Conservation (phyloP, 2,797 vertebrate species). For the Liasis olivaceus region DNA sequence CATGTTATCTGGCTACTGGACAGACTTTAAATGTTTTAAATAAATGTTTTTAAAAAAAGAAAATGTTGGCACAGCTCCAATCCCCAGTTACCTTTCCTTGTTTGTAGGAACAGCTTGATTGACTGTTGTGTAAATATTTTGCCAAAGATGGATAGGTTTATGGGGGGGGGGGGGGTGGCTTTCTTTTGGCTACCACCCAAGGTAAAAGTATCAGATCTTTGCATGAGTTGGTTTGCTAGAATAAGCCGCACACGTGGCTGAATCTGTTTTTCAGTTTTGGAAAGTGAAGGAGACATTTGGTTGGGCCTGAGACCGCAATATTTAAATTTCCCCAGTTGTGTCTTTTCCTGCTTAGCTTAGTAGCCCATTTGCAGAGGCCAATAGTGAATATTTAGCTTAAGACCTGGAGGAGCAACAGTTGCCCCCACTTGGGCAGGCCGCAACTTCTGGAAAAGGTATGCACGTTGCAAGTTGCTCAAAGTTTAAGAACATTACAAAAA, state of each 20-base stretch:
- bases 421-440: not conserved
- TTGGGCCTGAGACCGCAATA: not conserved
- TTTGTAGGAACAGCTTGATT: not conserved
- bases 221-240: accelerated
- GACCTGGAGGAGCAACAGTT: not conserved
- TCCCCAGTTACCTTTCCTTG: not conserved
- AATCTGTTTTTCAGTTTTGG: not conserved
- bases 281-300: not conserved
- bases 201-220: not conserved
- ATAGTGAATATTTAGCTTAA: not conserved
- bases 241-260: not conserved
- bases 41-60: not conserved
- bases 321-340: not conserved
- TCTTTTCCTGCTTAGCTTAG: not conserved
- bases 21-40: not conserved
- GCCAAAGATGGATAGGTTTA: not conserved
- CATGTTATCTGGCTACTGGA: too few relatives aligned
- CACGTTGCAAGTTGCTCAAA: not conserved
- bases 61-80: not conserved
- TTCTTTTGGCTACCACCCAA: not conserved
- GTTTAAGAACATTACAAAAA: not conserved
- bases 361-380: too few relatives aligned
- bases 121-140: not conserved
- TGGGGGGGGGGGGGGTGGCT: not conserved
- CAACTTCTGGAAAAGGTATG: not conserved